Evolutionary conservation across 1,140 invertebrate genomes (phyloP).

Genomic region (Meloidogyne chitwoodi): DNA sequence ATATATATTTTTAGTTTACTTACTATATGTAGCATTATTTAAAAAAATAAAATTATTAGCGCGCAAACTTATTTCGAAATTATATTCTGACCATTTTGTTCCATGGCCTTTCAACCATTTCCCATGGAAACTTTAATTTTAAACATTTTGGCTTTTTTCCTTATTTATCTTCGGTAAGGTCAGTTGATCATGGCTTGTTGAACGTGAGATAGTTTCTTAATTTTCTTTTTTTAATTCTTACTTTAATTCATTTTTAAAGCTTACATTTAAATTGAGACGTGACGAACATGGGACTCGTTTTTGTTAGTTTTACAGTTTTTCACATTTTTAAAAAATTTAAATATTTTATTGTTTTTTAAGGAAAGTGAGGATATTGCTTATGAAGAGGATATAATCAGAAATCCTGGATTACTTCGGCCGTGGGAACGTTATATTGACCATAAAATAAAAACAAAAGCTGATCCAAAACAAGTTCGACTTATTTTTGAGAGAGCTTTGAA

Average conservation of each 20-base stretch:
- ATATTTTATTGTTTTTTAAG: neutral
- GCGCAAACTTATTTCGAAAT: too few species aligned
- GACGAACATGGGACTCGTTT: neutral
- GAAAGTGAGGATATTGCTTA: constrained; percentile 27
- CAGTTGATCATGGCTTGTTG: too few species aligned
- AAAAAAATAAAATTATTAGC: too few species aligned
- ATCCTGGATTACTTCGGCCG: constrained; percentile 92
- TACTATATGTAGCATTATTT: too few species aligned
- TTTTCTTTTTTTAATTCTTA: neutral
- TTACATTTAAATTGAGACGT: neutral
- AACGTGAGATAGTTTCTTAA: too few species aligned
- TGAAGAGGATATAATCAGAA: constrained; percentile 78
- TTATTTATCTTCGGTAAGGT: too few species aligned
- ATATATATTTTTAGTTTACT: too few species aligned
- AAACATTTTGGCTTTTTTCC: too few species aligned
- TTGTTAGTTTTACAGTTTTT: neutral
- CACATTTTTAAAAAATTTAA: neutral
- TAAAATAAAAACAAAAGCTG: constrained; percentile 73
- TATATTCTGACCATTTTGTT: too few species aligned
- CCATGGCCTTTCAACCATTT: too few species aligned
- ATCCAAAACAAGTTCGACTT: constrained; percentile 65
- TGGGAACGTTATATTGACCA: constrained; percentile 96
- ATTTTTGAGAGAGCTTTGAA: constrained; percentile 86
- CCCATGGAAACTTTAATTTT: too few species aligned
- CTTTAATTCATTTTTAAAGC: neutral